Evolutionary conservation across 2,113 vertebrate species (phyloP).

Genomic region (Xyrauchen texanus): DNA sequence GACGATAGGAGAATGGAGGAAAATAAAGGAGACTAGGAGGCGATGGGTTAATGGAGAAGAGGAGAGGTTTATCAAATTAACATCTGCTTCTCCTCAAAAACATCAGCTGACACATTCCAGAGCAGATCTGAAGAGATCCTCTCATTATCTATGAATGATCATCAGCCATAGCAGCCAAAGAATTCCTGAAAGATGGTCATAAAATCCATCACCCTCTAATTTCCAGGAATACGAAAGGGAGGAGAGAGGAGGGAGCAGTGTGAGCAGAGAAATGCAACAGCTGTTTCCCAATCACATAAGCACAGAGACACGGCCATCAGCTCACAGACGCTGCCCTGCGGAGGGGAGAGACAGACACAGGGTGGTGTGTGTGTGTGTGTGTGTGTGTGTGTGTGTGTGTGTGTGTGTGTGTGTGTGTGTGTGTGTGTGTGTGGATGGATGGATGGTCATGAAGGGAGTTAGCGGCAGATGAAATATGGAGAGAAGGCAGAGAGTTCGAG

Average conservation of each 20-base stretch:
- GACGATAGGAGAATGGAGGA: too few relatives aligned
- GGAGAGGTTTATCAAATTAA: background rate
- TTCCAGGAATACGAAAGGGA: slow-evolving; percentile 33
- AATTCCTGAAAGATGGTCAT: background rate
- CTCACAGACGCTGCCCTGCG: slow-evolving; percentile 35
- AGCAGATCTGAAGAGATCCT: background rate
- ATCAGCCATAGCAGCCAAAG: background rate
- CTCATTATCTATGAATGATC: background rate
- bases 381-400: background rate
- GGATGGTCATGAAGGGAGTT: background rate
- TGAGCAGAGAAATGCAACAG: slow-evolving; percentile 48
- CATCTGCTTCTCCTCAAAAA: slow-evolving; percentile 32
- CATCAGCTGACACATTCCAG: slow-evolving; percentile 9
- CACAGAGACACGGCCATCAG: slow-evolving; percentile 43
- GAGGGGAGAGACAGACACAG: slow-evolving; percentile 32
- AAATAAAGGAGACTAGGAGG: too few relatives aligned
- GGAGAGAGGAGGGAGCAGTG: background rate
- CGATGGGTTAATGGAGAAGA: too few relatives aligned
- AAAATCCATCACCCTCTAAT: slow-evolving; percentile 26
- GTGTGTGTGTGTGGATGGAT: background rate
- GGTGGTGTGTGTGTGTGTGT: background rate
- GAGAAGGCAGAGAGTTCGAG: background rate
- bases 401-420: background rate
- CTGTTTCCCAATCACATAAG: slow-evolving; percentile 58
- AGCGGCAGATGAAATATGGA: slow-evolving; percentile 22